These are phyloP conservation scores for Tachina fera DNA, from an alignment of 2,888 invertebrate genomes.

Conservation along the genomic window DNA sequence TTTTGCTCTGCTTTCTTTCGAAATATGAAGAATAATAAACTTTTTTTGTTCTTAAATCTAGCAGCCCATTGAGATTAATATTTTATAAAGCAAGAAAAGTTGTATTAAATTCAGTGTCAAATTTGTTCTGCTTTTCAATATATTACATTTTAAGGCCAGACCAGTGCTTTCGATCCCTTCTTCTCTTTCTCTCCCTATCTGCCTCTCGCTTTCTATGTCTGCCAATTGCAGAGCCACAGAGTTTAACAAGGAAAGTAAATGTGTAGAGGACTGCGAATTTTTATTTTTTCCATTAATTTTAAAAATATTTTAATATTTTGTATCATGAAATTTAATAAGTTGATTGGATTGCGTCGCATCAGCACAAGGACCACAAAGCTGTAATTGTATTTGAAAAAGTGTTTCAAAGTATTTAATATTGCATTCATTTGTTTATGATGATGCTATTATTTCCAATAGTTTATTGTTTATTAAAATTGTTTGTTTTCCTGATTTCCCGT, in stretches of 20 bases:
- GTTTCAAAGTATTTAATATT: slow-evolving; percentile 11
- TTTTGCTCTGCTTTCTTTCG: neutral
- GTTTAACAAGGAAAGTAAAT: slow-evolving; percentile 55
- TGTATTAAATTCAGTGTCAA: slow-evolving; percentile 82
- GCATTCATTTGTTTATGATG: slow-evolving; percentile 41
- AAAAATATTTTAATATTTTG: slow-evolving; percentile 20
- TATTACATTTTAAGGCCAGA: slow-evolving; percentile 75
- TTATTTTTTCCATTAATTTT: slow-evolving; percentile 43
- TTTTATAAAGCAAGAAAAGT: slow-evolving; percentile 11
- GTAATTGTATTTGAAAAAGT: slow-evolving; percentile 14
- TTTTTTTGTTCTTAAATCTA: slow-evolving; percentile 1
- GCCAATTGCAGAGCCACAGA: slow-evolving; percentile 10
- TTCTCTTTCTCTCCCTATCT: neutral
- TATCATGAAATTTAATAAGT: slow-evolving; percentile 52
- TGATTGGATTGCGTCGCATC: slow-evolving; percentile 64
- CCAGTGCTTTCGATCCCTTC: neutral
- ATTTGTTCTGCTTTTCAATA: slow-evolving; percentile 81
- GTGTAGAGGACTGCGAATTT: slow-evolving; percentile 1
- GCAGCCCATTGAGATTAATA: slow-evolving; percentile 48
- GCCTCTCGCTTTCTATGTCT: neutral
- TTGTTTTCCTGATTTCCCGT: too few species aligned
- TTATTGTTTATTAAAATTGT: too few species aligned
- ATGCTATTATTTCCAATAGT: slow-evolving; percentile 4
- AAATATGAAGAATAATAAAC: slow-evolving; percentile 19
- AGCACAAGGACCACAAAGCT: neutral